phyloP scores from a whole-genome alignment of 2,797 vertebrate genomes.

The Gadopsis bispinosus region DNA sequence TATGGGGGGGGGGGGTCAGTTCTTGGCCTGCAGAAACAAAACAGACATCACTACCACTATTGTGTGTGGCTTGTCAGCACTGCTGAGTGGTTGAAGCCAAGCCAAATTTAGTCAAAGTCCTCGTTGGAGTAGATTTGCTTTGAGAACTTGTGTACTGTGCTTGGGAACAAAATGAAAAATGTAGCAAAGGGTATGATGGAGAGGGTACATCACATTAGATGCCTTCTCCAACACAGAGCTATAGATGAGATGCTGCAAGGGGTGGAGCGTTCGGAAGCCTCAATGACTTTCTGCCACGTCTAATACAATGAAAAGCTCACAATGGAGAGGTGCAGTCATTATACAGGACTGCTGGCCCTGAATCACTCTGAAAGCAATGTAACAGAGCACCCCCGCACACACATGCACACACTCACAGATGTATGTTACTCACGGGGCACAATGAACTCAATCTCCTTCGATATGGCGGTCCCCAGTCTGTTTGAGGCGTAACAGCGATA shows the following conservation, averaged over 20 bases:
- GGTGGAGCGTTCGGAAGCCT: slow-evolving; percentile 52
- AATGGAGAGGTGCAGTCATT: slow-evolving; percentile 60
- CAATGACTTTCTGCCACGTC: slow-evolving; percentile 72
- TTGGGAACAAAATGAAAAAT: slow-evolving; percentile 71
- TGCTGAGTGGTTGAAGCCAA: slow-evolving; percentile 56
- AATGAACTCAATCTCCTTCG: slow-evolving; percentile 92
- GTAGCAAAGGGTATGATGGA: slow-evolving; percentile 67
- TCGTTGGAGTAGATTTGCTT: slow-evolving; percentile 59
- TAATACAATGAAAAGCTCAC: slow-evolving; percentile 68
- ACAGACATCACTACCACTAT: slow-evolving; percentile 57
- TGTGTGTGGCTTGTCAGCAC: slow-evolving; percentile 44
- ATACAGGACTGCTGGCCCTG: slow-evolving; percentile 60
- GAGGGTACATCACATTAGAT: slow-evolving; percentile 49
- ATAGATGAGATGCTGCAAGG: slow-evolving; percentile 46
- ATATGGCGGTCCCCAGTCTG: slow-evolving; percentile 91
- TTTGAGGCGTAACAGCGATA: slow-evolving; percentile 95
- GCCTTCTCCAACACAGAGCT: slow-evolving; percentile 30
- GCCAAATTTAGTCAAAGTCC: slow-evolving; percentile 56
- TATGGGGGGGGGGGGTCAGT: slow-evolving; percentile 19
- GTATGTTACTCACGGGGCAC: slow-evolving; percentile 91
- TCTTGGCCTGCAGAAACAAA: slow-evolving; percentile 54
- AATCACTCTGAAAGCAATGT: slow-evolving; percentile 74
- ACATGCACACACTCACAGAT: slow-evolving; percentile 33
- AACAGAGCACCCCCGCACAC: slow-evolving; percentile 58
- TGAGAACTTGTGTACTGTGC: slow-evolving; percentile 65